phyloP scores from a whole-genome alignment of 2,113 vertebrate genomes.

The Syngnathus floridae region DNA sequence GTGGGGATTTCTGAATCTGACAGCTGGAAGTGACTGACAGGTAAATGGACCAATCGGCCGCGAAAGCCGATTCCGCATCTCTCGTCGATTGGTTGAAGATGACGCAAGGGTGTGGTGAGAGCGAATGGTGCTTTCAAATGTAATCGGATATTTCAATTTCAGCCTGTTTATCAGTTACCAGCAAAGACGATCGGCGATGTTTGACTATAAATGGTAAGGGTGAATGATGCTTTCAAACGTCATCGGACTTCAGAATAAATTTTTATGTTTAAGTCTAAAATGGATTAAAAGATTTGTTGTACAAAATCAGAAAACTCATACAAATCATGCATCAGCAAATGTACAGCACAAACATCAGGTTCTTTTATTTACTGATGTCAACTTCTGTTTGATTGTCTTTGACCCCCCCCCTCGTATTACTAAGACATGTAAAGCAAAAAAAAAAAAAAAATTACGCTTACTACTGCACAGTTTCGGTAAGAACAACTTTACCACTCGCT shows the following conservation, averaged over 20 bases:
- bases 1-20: slow-evolving; percentile 28
- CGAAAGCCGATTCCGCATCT: fast-evolving
- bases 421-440: slow-evolving; percentile 34
- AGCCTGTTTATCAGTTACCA: no score
- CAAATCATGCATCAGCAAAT: not conserved
- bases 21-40: slow-evolving; percentile 45
- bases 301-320: no score
- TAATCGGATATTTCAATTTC: not conserved
- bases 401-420: slow-evolving; percentile 8
- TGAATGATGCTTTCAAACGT: not conserved
- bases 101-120: not conserved
- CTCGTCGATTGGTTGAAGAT: slow-evolving; percentile 25
- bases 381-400: slow-evolving; percentile 57
- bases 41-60: slow-evolving; percentile 16
- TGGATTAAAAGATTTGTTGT: not conserved
- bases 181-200: no score
- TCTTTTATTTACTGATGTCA: slow-evolving; percentile 37
- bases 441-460: slow-evolving; percentile 28
- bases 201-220: not conserved
- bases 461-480: slow-evolving; percentile 53
- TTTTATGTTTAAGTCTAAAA: not conserved
- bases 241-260: not conserved
- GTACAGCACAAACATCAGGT: slow-evolving; percentile 26
- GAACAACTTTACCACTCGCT: slow-evolving; percentile 28
- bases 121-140: not conserved